Base-by-base conservation (phyloP, 2,113 vertebrate species). In the Drymodes brunneopygia region DNA sequence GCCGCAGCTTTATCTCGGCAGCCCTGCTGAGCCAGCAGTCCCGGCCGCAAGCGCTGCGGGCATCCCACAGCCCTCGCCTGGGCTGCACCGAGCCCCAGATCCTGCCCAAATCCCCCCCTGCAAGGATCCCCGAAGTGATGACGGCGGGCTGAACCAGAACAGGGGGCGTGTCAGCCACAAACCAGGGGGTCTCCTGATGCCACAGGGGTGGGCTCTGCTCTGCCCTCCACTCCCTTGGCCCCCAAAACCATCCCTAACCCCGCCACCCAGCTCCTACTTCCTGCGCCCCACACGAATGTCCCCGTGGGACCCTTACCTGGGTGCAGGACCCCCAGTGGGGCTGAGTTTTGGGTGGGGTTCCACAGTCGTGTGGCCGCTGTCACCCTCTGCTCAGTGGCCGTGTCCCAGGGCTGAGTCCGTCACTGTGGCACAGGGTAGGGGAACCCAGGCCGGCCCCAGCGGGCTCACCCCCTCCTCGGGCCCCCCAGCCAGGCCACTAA, bases 21-120 rank as follows among this genome's bases (percentile, higher is more conserved):
- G 3, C 25, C 33, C 40, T 92, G 93, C 94, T 86, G 94, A 77
- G 96, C 53, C 75, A 86, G 93, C 86, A 90, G 40, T n/a, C 50
- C 56, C 3, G 19, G 48, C 40, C 48, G 5, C 6, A 1, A 64
- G 53, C 0, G 0, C 45, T 10, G 1, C 0, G 0, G n/a, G 33
- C 36, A 75, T 48, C 88, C 73, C 1, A 1, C n/a, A 53, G 4
- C 21, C 50, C 82, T 15, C 27, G 36, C 22, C 74, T 18, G 40
- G 29, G 64, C 74, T 48, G 25, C 13, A 4, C 12, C 2, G 31
- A 88, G 24, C 51, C 90, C 61, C 61, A 50, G 9, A 38, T 7
- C 45, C 33, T 15, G 14, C 42, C 81, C 11, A 23, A 12, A 38
- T 38, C 38, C 3, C 8, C 9, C 25, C 4, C 3, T 1, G 12